Evolutionary conservation across 2,888 invertebrate genomes (phyloP), one percentile per base, ranked within the genome.

Genomic region (Cheilosia vulpina): DNA sequence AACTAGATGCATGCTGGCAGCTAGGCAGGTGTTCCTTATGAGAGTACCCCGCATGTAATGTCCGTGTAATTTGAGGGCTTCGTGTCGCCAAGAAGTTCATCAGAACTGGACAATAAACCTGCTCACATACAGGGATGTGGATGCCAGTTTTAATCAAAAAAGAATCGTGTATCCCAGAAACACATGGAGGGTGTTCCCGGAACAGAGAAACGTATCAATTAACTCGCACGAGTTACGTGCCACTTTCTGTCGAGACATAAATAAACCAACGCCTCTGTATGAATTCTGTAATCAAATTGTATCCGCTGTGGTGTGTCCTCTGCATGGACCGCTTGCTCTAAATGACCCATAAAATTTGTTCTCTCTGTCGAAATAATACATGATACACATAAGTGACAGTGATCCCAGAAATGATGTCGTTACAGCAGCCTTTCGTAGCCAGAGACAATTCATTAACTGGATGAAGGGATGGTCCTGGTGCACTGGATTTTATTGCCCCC

Each of bases 331-430:
- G 55, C 73, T 80, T 72, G 73, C 21, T 73, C 80, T 65, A 68
- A 80, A 80, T 80, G 80, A 80, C 72, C 80, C 69, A 79, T 75
- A 75, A 75, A 84, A 84, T 84, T 79, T 65, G 69, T 60, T 71
- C 65, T 55, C 27, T 38, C 55, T n/a, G 58, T 47, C 71, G 47
- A 47, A 55, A 43, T 17, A 47, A 38, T 6, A 31, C 53, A 69
- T 65, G 58, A 24, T 65, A 58, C 79, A 84, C 63, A 75, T 38
- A 38, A 38, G 13, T 79, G 79, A 84, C 79, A 65, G 45, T 69
- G 79, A 73, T 66, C 66, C 60, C 53, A 21, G 45, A 80, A 72
- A 80, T 72, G 53, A 80, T 80, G 66, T 66, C 79, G 65, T 79
- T 79, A 79, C 50, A 66, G 43, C 34, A 77, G 53, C 55, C 63